A percentile compares a stretch with the other conserved stretches of the same genome.
Evolutionary conservation across 1,140 invertebrate genomes (phyloP).

Genomic region (Diuraphis noxia): DNA sequence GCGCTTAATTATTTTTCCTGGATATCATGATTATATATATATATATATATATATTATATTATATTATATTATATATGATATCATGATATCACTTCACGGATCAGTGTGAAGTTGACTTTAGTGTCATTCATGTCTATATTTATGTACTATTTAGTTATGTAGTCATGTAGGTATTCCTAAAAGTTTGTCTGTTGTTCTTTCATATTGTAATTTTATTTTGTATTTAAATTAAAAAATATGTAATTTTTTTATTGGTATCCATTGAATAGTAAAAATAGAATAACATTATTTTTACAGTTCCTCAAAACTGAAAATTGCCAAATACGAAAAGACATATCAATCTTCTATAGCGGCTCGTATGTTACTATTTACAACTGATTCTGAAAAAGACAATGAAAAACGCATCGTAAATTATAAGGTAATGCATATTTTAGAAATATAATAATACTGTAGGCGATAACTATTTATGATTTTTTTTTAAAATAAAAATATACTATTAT

Average conservation of each 20-base stretch:
- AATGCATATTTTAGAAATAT: neutral
- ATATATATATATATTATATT: too few relatives aligned
- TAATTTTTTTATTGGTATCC: neutral
- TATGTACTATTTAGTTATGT: too few relatives aligned
- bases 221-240: neutral
- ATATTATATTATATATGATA: too few relatives aligned
- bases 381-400: neutral
- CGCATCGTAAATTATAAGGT: neutral
- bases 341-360: constrained; percentile 26
- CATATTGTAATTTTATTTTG: neutral
- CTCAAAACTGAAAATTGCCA: constrained; percentile 35
- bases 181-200: neutral
- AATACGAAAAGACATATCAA: constrained; percentile 45
- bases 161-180: neutral
- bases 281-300: neutral
- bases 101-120: too few relatives aligned
- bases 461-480: neutral
- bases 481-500: too few relatives aligned
- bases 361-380: neutral
- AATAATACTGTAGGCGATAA: neutral
- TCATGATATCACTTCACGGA: too few relatives aligned
- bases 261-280: neutral
- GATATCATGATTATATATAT: too few relatives aligned
- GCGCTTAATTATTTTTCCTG: too few relatives aligned
- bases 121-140: too few relatives aligned